Evolutionary conservation across 2,888 invertebrate genomes (phyloP), one percentile per base, ranked within the genome.

Genomic region (Poecilobothrus nobilitatus): DNA sequence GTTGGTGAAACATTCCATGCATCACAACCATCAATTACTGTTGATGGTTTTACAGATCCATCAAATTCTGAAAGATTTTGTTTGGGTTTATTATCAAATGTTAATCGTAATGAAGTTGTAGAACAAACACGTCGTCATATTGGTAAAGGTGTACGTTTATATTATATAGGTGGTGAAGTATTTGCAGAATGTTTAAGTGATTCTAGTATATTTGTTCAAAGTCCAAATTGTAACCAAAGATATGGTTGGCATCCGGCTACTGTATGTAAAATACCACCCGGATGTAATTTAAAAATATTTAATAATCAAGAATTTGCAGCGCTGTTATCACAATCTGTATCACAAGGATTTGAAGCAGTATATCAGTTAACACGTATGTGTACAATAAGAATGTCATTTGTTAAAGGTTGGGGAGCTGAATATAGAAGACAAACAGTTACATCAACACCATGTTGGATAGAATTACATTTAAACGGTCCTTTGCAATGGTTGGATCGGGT

Each of bases 1-100:
- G 97, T 99, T 21, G 98, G 98, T 8, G 97, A 98, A 84, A 95
- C 96, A 68, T 99, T 98, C 85, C 96, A 97, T 81, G 97, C 97
- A 34, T 94, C 94, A 61, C 95, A 95, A 81, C 95, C 96, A 68
- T 94, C 94, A 70, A 92, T 98, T 78, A 95, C 97, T 0, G 97
- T 98, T 22, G 98, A 98, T 80, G 98, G 98, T 37, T 99, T 97
- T 83, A 97, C 97, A 69, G 97, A 98, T 84, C 97, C 98, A 53
- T 96, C 97, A 78, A 97, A 97, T 82, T 95, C 95, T 63, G 97
- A 97, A 83, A 89, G 89, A 73, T 99, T 99, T 82, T 98, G 97
- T 79, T 86, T 98, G 75, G 98, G 98, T 15, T 86, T 97, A 10
- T 83, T 99, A 70, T 96, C 97, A 15, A 98, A 99, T 80, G 96